Evolutionary conservation across 1,140 invertebrate genomes (phyloP).

Genomic region (Dendroctonus ponderosae): DNA sequence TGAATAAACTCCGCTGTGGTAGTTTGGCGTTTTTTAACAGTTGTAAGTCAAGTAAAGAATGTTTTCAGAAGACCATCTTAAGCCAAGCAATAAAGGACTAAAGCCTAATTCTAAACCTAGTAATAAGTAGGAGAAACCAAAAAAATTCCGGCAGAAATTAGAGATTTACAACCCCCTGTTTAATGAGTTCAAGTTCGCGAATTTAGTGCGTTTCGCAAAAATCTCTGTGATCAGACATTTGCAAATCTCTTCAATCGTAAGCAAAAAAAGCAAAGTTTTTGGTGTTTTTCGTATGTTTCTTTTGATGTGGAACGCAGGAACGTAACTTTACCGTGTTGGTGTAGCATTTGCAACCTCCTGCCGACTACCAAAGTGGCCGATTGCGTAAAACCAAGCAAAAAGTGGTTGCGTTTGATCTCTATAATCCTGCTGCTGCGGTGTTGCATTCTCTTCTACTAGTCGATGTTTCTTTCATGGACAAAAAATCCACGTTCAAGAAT

Average conservation of each 20-base stretch:
- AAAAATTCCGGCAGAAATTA: background rate
- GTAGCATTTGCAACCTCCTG: slow-evolving; percentile 8
- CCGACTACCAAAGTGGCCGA: slow-evolving; percentile 12
- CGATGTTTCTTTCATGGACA: slow-evolving; percentile 19
- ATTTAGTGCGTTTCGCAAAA: background rate
- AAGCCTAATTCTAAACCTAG: slow-evolving; percentile 19
- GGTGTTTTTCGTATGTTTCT: background rate
- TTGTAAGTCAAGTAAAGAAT: no score
- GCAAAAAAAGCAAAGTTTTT: slow-evolving; percentile 8
- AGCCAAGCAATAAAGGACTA: slow-evolving; percentile 15
- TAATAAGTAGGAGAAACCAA: background rate
- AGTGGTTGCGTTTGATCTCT: background rate
- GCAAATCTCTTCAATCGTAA: slow-evolving; percentile 11
- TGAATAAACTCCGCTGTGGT: no score
- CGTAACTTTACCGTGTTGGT: slow-evolving; percentile 17
- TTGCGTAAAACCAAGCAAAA: slow-evolving; percentile 6
- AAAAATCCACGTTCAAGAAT: slow-evolving; percentile 31
- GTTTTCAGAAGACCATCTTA: no score
- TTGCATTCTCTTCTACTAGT: slow-evolving; percentile 24
- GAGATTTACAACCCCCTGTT: background rate
- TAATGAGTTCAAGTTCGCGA: background rate
- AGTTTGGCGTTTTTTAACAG: no score
- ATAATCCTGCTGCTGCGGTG: slow-evolving; percentile 12
- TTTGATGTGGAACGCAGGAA: slow-evolving; percentile 6
- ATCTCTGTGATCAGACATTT: slow-evolving; percentile 13